Conservation (phyloP, 2,113 vertebrate genomes). For the Scomber japonicus region DNA sequence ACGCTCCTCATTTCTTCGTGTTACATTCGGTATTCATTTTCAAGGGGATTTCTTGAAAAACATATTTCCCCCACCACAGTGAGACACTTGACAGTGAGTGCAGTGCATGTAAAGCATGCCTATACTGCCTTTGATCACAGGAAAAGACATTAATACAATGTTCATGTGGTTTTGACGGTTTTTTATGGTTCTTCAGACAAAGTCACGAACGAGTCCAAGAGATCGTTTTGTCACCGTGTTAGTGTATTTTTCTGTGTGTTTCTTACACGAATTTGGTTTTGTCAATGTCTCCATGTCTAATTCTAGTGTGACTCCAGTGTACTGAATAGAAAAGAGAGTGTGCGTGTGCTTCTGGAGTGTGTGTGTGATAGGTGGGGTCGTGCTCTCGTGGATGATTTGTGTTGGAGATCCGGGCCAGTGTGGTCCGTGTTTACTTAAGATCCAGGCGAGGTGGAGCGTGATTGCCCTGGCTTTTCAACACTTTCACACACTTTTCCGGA, state of each 20-base stretch:
- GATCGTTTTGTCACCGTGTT: slow-evolving; percentile 32
- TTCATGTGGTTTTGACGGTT: slow-evolving; percentile 57
- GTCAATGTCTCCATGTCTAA: slow-evolving; percentile 10
- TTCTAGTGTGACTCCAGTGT: background rate
- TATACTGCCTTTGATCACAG: slow-evolving; percentile 66
- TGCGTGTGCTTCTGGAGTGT: background rate
- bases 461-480: slow-evolving; percentile 75
- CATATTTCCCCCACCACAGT: slow-evolving; percentile 38
- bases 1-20: slow-evolving; percentile 31
- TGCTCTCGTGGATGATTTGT: slow-evolving; percentile 64
- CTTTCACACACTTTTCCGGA: slow-evolving; percentile 77
- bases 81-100: slow-evolving; percentile 40
- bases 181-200: slow-evolving; percentile 25
- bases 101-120: slow-evolving; percentile 17
- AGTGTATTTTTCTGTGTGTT: background rate
- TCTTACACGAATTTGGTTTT: background rate
- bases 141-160: slow-evolving; percentile 60
- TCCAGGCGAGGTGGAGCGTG: slow-evolving; percentile 70
- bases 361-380: slow-evolving; percentile 26
- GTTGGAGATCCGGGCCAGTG: slow-evolving; percentile 52
- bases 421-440: slow-evolving; percentile 76
- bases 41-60: slow-evolving; percentile 43
- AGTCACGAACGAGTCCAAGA: slow-evolving; percentile 42
- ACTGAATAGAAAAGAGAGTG: background rate
- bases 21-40: slow-evolving; percentile 68